phyloP scores from a whole-genome alignment of 2,888 invertebrate species.

The Leptopilina syphax region DNA sequence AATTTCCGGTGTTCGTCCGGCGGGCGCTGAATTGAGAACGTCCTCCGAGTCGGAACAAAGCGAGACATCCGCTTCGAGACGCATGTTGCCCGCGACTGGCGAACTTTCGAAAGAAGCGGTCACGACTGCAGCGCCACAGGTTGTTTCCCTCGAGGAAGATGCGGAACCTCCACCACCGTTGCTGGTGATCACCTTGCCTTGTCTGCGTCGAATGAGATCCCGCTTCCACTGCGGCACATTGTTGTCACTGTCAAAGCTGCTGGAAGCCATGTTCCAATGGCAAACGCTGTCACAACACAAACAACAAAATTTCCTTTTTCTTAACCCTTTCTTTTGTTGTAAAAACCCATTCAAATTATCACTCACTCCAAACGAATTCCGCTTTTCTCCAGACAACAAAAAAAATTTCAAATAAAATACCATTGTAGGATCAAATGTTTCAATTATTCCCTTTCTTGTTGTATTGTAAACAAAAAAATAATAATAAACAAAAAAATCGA shows the following conservation, averaged over 20 bases:
- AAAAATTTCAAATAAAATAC: too few species aligned
- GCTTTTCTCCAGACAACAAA: too few species aligned
- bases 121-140: slow-evolving; percentile 58
- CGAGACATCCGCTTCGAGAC: slow-evolving; percentile 71
- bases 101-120: slow-evolving; percentile 68
- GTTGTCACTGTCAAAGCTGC: slow-evolving; percentile 71
- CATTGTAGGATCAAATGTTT: too few species aligned
- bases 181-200: slow-evolving; percentile 71
- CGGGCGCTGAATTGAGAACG: slow-evolving; percentile 57
- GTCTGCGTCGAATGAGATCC: slow-evolving; percentile 64
- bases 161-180: slow-evolving; percentile 54
- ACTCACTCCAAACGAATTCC: too few species aligned
- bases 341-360: too few species aligned
- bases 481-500: too few species aligned
- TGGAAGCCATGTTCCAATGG: slow-evolving; percentile 63
- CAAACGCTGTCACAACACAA: slow-evolving; percentile 31
- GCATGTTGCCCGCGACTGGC: slow-evolving; percentile 74
- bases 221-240: slow-evolving; percentile 42
- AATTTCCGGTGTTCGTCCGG: not conserved
- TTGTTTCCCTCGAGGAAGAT: slow-evolving; percentile 49
- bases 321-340: not conserved
- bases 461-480: too few species aligned
- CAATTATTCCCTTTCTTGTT: too few species aligned
- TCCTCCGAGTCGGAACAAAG: slow-evolving; percentile 69
- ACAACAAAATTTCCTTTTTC: not conserved